Percentiles rank a stretch among this genome's conserved stretches.
phyloP scores from a whole-genome alignment of 2,888 invertebrate genomes.

The Osmoderma eremita region DNA sequence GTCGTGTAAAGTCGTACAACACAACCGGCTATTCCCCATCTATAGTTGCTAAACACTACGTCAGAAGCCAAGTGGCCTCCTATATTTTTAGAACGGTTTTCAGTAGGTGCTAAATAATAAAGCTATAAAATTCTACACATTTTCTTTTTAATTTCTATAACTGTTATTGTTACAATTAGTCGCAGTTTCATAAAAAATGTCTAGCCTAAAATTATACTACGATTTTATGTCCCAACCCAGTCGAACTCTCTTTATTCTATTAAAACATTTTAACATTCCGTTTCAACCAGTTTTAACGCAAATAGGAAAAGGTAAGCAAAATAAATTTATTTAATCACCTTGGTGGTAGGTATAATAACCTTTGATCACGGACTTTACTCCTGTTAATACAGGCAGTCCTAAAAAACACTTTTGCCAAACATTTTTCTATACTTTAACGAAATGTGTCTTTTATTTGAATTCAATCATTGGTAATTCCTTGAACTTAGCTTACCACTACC shows the following conservation, averaged over 20 bases:
- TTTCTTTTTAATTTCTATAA: neutral
- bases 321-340: no score
- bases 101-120: neutral
- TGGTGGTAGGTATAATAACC: neutral
- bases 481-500: no score
- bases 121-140: neutral
- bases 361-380: no score
- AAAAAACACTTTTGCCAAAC: no score
- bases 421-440: no score
- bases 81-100: neutral
- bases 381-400: no score
- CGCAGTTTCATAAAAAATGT: conserved; percentile 1
- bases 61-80: no score
- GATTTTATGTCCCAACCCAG: conserved; percentile 82
- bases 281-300: conserved; percentile 64
- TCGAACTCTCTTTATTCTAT: conserved; percentile 74
- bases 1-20: no score
- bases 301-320: conserved; percentile 23
- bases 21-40: no score
- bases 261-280: conserved; percentile 71
- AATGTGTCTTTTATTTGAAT: no score
- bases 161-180: neutral
- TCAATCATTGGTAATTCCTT: no score
- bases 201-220: conserved; percentile 69
- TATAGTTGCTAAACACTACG: no score